A percentile compares a stretch with the other conserved stretches of the same genome.
Conservation (phyloP, 2,113 vertebrate genomes). For the Oryzias celebensis region DNA sequence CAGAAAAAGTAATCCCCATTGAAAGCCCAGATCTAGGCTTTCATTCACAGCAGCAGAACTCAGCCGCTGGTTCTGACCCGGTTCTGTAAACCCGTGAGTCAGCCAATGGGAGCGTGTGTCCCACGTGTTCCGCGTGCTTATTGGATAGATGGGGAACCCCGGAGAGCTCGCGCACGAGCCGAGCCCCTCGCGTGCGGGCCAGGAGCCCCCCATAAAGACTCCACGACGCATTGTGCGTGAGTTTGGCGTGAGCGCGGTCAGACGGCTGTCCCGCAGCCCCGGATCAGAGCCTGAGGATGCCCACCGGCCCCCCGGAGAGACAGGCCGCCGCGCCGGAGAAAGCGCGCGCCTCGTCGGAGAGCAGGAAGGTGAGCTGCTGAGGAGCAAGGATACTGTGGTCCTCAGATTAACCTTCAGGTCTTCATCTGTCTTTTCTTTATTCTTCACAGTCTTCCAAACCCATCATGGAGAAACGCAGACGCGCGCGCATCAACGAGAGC, state of each 20-base stretch:
- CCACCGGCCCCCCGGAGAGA: slow-evolving; percentile 84
- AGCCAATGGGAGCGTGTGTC: slow-evolving; percentile 70
- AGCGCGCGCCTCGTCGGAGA: slow-evolving; percentile 81
- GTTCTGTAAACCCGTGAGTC: not conserved
- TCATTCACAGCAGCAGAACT: no score
- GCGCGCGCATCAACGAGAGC: slow-evolving; percentile 90
- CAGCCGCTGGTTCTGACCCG: no score
- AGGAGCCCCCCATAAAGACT: slow-evolving; percentile 77
- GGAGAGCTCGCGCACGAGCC: slow-evolving; percentile 86
- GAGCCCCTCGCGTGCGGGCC: slow-evolving; percentile 88
- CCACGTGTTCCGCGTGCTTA: slow-evolving; percentile 80
- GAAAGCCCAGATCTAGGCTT: no score
- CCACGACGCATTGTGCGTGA: no score
- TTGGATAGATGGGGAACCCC: slow-evolving; percentile 82
- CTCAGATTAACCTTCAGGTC: not conserved
- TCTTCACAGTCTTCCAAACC: slow-evolving; percentile 84
- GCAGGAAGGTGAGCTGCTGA: slow-evolving; percentile 82
- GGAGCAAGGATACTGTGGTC: not conserved
- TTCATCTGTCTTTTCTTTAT: not conserved
- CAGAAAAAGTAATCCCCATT: no score
- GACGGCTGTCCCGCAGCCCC: not conserved
- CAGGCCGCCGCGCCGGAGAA: slow-evolving; percentile 80
- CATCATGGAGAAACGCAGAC: slow-evolving; percentile 89
- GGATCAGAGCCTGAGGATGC: slow-evolving; percentile 76
- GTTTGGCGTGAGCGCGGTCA: not conserved